Base-by-base conservation (phyloP, 30 jellyfish, hydroid and myxozoan species). In the Morbakka virulenta region DNA sequence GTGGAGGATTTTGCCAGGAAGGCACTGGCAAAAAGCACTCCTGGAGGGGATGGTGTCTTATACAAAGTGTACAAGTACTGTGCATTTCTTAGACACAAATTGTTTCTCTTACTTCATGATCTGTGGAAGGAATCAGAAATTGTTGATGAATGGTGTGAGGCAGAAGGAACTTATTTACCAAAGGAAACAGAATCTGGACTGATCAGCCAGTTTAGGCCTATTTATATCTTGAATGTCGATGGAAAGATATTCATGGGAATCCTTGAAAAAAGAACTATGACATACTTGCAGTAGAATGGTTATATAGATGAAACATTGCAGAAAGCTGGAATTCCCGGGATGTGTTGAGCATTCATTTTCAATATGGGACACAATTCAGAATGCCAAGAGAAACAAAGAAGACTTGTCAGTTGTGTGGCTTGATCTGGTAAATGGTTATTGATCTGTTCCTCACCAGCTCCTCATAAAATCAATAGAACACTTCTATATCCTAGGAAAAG, bases 141-240 rank as follows among this genome's bases (percentile, higher is more conserved):
- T 14, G 33, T 21, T 25, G 32, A 25, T 20, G 71, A 57, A 25
- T 57, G 33, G 71, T 57, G 71, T 25, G 32, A 14, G 22, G 71
- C 71, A 57, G 71, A 57, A 57, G 71, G 71, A 21, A 57, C 32
- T 14, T 57, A 57, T 57, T 26, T 57, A 57, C 71, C 71, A 57
- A 57, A 57, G 71, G 34, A 57, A 57, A 24, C 25, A 24, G 34
- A 57, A 14, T 20, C 71, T 14, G 71, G 22, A 26, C 25, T 14
- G 34, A 57, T 57, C 32, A 14, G 34, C 71, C 25, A 57, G 32
- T 57, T 57, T 57, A 20, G 71, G 25, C 71, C 71, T 24, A 57
- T 57, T 57, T 57, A 11, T 14, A 57, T 57, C 71, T 24, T 57
- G 71, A 57, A 57, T 57, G 32, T 57, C 32, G 34, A 57, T 57